phyloP scores from a whole-genome alignment of 2,113 vertebrate genomes.

The Pavo muticus region DNA sequence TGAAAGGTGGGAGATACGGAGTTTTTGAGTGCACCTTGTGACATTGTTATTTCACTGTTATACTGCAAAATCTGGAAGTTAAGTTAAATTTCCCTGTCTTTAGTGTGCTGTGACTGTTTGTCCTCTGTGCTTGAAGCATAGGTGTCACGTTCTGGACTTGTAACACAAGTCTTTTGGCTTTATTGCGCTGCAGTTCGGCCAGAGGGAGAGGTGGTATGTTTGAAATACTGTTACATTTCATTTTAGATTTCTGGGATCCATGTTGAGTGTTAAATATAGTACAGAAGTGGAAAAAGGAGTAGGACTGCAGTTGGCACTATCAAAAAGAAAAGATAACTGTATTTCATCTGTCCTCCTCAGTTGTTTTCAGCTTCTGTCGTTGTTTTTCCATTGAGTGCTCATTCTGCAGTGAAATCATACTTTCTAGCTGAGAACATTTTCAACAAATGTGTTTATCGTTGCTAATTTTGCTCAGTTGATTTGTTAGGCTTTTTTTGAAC shows the following conservation, averaged over 20 bases:
- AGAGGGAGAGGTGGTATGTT: background rate
- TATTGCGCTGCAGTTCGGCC: background rate
- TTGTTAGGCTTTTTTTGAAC: background rate
- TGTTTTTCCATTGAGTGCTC: background rate
- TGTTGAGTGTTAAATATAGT: background rate
- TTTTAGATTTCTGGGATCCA: background rate
- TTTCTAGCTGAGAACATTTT: background rate
- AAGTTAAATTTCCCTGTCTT: background rate
- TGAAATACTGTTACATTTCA: background rate
- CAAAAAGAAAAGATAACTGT: background rate
- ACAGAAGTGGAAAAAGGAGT: slow-evolving; percentile 3
- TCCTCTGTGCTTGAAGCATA: background rate
- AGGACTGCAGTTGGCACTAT: background rate
- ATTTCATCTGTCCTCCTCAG: background rate
- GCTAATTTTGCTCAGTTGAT: background rate
- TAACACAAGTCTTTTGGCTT: background rate
- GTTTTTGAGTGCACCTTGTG: background rate
- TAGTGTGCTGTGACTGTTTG: background rate
- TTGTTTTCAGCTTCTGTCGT: background rate
- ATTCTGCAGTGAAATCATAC: background rate
- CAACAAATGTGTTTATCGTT: background rate
- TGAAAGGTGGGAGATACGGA: background rate
- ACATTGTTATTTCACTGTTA: background rate
- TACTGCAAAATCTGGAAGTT: background rate
- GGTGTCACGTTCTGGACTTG: background rate